Evolutionary conservation across 2,113 vertebrate genomes (phyloP).

Genomic region (Mesembrinibis cayennensis): DNA sequence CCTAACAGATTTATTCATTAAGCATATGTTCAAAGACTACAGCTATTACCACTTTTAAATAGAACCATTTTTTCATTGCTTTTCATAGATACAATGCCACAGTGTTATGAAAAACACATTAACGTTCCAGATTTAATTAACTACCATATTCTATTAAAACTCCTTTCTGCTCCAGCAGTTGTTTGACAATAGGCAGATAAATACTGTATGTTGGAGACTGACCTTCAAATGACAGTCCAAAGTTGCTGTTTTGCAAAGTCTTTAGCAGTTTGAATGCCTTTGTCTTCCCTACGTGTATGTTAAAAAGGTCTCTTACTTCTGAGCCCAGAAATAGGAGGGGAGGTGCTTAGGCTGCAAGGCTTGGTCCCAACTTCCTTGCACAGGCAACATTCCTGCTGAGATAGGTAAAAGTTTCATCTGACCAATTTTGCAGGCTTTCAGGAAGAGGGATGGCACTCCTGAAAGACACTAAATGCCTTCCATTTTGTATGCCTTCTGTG

Average conservation of each 20-base stretch:
- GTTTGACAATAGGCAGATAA: conserved; percentile 3
- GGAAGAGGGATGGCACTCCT: background rate
- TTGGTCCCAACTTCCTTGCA: background rate
- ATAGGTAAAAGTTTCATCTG: background rate
- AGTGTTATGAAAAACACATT: conserved; percentile 46
- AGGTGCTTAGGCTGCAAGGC: background rate
- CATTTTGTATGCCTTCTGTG: background rate
- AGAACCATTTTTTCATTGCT: conserved; percentile 56
- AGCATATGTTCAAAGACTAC: conserved; percentile 64
- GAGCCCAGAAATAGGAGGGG: background rate
- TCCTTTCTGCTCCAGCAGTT: background rate
- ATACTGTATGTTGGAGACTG: background rate
- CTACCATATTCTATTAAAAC: conserved; percentile 35
- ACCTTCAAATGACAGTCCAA: background rate
- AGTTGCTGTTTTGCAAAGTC: background rate
- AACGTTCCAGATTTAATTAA: conserved; percentile 59
- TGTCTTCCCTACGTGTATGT: background rate
- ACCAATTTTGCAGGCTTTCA: background rate
- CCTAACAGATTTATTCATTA: conserved; percentile 51
- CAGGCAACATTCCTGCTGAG: background rate
- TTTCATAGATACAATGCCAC: conserved; percentile 42
- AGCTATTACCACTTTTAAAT: conserved; percentile 62
- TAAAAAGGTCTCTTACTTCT: background rate
- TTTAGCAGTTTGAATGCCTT: background rate
- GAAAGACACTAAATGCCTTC: background rate